Conservation (phyloP, 2,797 vertebrate genomes). For the Lindbergichthys nudifrons region DNA sequence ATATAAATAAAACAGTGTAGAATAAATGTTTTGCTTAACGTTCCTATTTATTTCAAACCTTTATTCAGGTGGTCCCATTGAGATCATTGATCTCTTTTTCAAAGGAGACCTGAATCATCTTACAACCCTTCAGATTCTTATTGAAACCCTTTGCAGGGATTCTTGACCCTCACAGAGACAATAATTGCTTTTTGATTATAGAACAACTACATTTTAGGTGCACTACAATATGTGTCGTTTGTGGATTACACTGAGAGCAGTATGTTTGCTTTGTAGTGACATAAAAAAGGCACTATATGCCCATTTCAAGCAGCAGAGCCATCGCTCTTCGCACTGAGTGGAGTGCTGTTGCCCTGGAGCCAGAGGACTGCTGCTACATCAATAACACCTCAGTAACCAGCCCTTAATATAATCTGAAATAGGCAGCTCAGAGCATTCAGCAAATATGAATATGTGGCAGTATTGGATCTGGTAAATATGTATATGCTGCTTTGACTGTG, state of each 20-base stretch:
- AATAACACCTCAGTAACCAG: slow-evolving; percentile 67
- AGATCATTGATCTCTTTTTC: no score
- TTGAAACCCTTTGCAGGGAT: background rate
- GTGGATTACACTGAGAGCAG: background rate
- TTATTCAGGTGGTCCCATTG: no score
- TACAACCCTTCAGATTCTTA: background rate
- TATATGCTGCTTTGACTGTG: slow-evolving; percentile 39
- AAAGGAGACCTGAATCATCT: background rate
- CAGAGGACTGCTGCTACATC: slow-evolving; percentile 64
- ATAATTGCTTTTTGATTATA: slow-evolving; percentile 1
- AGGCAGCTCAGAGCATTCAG: slow-evolving; percentile 40
- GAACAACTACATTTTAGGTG: background rate
- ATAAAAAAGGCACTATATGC: slow-evolving; percentile 32
- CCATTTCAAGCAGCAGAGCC: slow-evolving; percentile 28
- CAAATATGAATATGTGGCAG: slow-evolving; percentile 56
- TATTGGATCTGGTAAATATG: slow-evolving; percentile 52
- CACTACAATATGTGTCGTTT: background rate
- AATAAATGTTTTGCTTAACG: background rate
- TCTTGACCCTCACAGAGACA: no score
- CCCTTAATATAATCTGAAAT: slow-evolving; percentile 62
- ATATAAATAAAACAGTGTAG: background rate
- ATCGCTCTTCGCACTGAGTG: slow-evolving; percentile 40
- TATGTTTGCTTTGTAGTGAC: slow-evolving; percentile 21
- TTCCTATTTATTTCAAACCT: background rate
- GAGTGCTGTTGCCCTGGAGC: slow-evolving; percentile 43